Conservation (phyloP, 2,888 invertebrate genomes). For the Cosmia trapezina region DNA sequence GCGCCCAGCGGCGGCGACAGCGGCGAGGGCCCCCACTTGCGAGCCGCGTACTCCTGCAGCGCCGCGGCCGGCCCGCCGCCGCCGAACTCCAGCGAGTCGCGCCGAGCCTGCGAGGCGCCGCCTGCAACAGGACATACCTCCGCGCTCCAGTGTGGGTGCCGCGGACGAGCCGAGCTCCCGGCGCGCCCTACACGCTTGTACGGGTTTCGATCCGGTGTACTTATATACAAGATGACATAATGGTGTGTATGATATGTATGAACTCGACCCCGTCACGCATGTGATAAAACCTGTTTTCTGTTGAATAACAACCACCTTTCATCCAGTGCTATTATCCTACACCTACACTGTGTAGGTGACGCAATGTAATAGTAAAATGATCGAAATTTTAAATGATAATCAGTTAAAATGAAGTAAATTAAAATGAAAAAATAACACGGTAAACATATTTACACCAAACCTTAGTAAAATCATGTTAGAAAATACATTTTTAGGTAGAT, state of each 20-base stretch:
- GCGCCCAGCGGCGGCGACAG: slow-evolving; percentile 93
- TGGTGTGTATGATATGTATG: slow-evolving; percentile 13
- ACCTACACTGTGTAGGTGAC: background rate
- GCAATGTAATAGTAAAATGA: slow-evolving; percentile 12
- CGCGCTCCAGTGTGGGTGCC: slow-evolving; percentile 70
- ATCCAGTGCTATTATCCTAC: background rate
- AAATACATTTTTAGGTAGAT: background rate
- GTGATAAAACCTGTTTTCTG: slow-evolving; percentile 1
- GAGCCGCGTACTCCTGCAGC: slow-evolving; percentile 88
- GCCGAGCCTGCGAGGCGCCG: slow-evolving; percentile 86
- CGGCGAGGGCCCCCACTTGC: slow-evolving; percentile 91
- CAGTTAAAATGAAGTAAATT: slow-evolving; percentile 6
- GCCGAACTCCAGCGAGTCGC: slow-evolving; percentile 91
- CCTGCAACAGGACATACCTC: slow-evolving; percentile 83
- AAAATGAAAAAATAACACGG: background rate
- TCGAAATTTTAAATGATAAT: slow-evolving; percentile 17
- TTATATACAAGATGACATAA: slow-evolving; percentile 31
- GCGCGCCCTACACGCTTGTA: slow-evolving; percentile 60
- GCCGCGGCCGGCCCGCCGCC: slow-evolving; percentile 81
- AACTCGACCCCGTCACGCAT: slow-evolving; percentile 9
- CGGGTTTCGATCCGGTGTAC: slow-evolving; percentile 19
- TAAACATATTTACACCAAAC: slow-evolving; percentile 40
- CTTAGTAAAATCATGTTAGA: slow-evolving; percentile 27
- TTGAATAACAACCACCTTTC: slow-evolving; percentile 16
- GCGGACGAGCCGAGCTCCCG: slow-evolving; percentile 59